phyloP scores from a whole-genome alignment of 1,140 invertebrate genomes.

The Babylonia areolata region DNA sequence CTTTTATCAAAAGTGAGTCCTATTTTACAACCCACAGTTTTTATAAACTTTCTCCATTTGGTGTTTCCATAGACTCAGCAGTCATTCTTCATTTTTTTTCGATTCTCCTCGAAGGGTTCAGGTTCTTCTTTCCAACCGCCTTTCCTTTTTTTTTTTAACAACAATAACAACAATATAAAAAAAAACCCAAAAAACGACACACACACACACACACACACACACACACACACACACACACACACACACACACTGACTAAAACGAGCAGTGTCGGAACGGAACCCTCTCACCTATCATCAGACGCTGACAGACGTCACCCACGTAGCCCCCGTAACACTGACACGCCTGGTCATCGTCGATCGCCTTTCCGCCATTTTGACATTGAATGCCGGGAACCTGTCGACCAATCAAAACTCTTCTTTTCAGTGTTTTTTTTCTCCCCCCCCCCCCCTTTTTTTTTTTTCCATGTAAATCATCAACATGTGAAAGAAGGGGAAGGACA shows the following conservation, averaged over 20 bases:
- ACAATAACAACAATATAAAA: neutral
- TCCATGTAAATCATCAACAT: neutral
- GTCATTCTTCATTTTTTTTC: no score
- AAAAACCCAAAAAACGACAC: neutral
- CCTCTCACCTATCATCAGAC: neutral
- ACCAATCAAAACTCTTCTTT: neutral
- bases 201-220: constrained; percentile 8
- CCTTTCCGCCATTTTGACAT: neutral
- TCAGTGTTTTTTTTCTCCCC: no score
- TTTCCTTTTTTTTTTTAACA: no score
- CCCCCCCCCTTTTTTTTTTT: neutral
- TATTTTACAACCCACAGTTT: no score
- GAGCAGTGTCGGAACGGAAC: neutral
- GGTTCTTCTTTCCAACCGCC: no score
- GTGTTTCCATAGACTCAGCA: no score
- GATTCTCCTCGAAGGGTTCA: no score
- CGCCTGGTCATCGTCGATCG: neutral
- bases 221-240: constrained; percentile 24
- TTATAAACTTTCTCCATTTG: no score
- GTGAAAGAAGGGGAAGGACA: neutral
- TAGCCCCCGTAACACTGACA: neutral
- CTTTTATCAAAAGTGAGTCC: no score
- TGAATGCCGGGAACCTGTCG: neutral
- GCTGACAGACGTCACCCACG: neutral
- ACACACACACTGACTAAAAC: constrained; percentile 14